These are phyloP conservation scores for Saccostrea echinata DNA, from an alignment of 1,140 invertebrate species.

Conservation along the genomic window DNA sequence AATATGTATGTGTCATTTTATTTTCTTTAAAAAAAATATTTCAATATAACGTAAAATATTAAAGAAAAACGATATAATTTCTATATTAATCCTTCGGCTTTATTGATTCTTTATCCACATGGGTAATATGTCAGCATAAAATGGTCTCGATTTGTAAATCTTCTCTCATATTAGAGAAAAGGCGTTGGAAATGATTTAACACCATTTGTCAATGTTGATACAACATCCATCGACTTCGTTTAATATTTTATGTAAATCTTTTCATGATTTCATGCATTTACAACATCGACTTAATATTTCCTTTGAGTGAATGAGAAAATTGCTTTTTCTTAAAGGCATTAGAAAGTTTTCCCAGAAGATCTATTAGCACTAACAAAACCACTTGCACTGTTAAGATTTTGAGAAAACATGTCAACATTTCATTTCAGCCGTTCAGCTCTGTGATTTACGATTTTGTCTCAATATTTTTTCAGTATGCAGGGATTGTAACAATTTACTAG, in stretches of 20 bases:
- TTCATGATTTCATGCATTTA: constrained; percentile 39
- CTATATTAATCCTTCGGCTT: no score
- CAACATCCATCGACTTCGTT: constrained; percentile 22
- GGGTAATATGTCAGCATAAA: neutral
- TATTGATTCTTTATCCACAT: neutral
- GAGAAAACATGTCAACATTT: constrained; percentile 37
- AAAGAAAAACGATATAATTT: no score
- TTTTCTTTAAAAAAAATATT: no score
- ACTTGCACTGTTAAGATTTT: constrained; percentile 33
- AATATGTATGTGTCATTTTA: no score
- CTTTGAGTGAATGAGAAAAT: constrained; percentile 37
- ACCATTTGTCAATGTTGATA: constrained; percentile 35
- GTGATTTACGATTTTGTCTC: constrained; percentile 21
- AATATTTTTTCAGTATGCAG: constrained; percentile 34
- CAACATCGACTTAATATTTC: constrained; percentile 22
- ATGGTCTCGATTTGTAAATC: neutral
- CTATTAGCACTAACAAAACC: constrained; percentile 36
- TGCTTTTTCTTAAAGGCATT: constrained; percentile 35
- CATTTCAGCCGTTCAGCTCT: neutral
- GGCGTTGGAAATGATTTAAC: constrained; percentile 18
- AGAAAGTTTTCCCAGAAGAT: constrained; percentile 17
- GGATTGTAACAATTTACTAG: constrained; percentile 20
- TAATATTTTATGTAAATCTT: constrained; percentile 38
- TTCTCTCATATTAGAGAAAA: neutral
- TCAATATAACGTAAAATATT: no score